Conservation (phyloP, 2,797 vertebrate genomes). For the Intellagama lesueurii region DNA sequence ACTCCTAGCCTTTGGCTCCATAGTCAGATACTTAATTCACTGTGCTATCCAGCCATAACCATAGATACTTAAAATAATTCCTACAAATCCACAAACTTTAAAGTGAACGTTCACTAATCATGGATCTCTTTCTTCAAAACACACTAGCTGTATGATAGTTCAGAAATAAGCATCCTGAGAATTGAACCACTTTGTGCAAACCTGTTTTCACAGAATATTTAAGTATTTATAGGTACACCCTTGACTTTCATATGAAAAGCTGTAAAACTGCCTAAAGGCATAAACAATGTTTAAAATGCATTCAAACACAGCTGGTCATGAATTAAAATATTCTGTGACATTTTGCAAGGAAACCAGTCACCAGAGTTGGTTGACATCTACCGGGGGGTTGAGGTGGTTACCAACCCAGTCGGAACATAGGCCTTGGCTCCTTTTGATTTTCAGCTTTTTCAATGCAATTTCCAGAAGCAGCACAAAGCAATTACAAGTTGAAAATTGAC, state of each 20-base stretch:
- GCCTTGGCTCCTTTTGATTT: constrained; percentile 30
- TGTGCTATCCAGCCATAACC: too few relatives aligned
- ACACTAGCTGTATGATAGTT: not conserved
- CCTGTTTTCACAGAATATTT: not conserved
- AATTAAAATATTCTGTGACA: constrained; percentile 55
- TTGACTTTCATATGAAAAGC: constrained; percentile 42
- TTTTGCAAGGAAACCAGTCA: constrained; percentile 48
- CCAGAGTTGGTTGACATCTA: constrained; percentile 54
- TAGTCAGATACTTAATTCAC: too few relatives aligned
- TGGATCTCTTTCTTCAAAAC: not conserved
- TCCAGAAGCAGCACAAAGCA: constrained; percentile 41
- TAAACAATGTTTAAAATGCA: constrained; percentile 57
- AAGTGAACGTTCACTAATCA: not conserved
- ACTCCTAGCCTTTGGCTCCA: too few relatives aligned
- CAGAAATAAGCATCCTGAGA: not conserved
- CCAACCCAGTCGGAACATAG: constrained; percentile 41
- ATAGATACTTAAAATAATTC: not conserved
- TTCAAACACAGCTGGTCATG: constrained; percentile 41
- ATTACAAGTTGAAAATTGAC: constrained; percentile 32
- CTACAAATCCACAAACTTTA: not conserved
- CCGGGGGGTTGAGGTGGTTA: constrained; percentile 10
- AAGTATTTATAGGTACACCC: constrained; percentile 20
- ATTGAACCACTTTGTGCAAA: constrained; percentile 14
- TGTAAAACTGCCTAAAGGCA: constrained; percentile 55
- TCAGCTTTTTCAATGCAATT: constrained; percentile 19